These are phyloP conservation scores for Petromus typicus DNA, from an alignment of 2,113 vertebrate species.

Conservation along the genomic window DNA sequence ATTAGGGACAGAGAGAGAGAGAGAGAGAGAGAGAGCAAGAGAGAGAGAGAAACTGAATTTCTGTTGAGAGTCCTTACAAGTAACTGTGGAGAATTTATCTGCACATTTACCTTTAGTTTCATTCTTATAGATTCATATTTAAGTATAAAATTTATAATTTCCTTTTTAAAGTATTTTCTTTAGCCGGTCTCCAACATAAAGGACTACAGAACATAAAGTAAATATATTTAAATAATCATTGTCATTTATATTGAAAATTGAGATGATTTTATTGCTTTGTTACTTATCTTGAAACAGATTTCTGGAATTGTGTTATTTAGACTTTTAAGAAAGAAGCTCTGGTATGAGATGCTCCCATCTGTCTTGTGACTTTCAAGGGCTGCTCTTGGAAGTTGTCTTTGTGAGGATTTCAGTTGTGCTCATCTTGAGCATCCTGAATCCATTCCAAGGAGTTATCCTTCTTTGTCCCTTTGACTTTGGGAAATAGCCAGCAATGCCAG, in stretches of 20 bases:
- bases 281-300: background rate
- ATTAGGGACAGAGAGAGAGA: background rate
- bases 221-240: slow-evolving; percentile 27
- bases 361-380: background rate
- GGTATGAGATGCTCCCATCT: background rate
- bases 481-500: background rate
- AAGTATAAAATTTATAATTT: background rate
- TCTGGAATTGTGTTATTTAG: background rate
- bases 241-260: background rate
- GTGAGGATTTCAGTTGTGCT: background rate
- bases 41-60: background rate
- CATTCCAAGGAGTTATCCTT: background rate
- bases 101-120: background rate
- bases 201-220: background rate
- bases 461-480: background rate
- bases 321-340: background rate
- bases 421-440: background rate
- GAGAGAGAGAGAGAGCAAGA: background rate
- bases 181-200: background rate
- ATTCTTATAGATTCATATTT: background rate
- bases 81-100: background rate
- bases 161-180: background rate
- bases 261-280: background rate
- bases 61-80: background rate
- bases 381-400: background rate